A percentile compares a stretch with the other conserved stretches of the same genome.
phyloP scores from a whole-genome alignment of 2,888 invertebrate species.

The Tineola bisselliella region DNA sequence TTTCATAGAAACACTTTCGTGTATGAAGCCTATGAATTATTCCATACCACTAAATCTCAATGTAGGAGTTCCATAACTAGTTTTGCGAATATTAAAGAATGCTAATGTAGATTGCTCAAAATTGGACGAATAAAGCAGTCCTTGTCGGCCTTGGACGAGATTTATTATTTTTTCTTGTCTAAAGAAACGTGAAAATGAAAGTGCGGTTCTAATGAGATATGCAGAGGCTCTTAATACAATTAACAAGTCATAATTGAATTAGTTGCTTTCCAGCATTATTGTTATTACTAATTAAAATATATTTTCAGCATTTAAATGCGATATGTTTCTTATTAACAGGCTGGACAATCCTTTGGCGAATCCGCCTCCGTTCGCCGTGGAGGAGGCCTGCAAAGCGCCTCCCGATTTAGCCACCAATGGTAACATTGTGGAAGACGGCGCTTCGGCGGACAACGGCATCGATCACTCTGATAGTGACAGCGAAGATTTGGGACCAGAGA shows the following conservation, averaged over 20 bases:
- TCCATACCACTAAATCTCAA: not conserved
- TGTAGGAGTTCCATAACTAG: not conserved
- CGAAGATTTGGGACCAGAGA: constrained; percentile 79
- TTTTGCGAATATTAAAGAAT: not conserved
- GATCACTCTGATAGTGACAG: constrained; percentile 67
- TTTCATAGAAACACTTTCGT: too few relatives aligned
- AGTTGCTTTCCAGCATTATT: too few relatives aligned
- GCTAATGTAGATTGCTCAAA: not conserved
- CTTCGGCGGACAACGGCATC: constrained; percentile 42
- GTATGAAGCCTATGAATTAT: not conserved
- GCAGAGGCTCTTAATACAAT: too few relatives aligned
- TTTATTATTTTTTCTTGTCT: not conserved
- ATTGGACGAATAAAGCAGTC: not conserved
- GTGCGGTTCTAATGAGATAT: too few relatives aligned
- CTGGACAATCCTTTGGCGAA: constrained; percentile 62
- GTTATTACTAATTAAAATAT: too few relatives aligned
- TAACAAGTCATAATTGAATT: not conserved
- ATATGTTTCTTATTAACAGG: constrained; percentile 28
- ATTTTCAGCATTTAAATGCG: too few relatives aligned
- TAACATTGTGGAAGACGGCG: constrained; percentile 22
- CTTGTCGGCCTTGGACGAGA: not conserved
- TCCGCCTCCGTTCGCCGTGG: constrained; percentile 55
- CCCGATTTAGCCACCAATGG: constrained; percentile 39
- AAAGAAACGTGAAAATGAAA: not conserved
- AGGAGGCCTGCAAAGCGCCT: constrained; percentile 30